phyloP scores from a whole-genome alignment of 1,140 invertebrate species.

The Harpegnathos saltator region DNA sequence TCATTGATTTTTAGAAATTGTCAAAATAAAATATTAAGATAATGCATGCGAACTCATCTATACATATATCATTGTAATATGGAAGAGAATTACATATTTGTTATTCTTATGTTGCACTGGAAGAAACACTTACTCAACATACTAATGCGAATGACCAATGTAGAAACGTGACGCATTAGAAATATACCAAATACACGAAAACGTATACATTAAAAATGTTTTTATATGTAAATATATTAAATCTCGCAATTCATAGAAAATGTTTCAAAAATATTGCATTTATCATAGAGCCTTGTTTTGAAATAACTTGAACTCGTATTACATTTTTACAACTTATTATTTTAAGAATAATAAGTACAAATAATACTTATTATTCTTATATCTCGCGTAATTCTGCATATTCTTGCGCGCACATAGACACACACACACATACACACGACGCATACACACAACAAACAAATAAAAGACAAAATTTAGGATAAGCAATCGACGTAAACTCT shows the following conservation, averaged over 20 bases:
- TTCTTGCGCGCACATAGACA: too few species aligned
- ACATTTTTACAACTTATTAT: conserved; percentile 15
- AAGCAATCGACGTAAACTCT: conserved; percentile 1
- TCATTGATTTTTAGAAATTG: conserved; percentile 24
- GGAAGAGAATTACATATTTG: conserved; percentile 65
- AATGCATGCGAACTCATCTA: conserved; percentile 36
- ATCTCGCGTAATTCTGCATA: background rate
- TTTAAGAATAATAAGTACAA: too few species aligned
- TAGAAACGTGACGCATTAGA: conserved; percentile 39
- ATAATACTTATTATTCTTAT: background rate
- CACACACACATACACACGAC: background rate
- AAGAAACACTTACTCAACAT: conserved; percentile 48
- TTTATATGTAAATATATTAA: conserved; percentile 59
- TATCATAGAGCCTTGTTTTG: conserved; percentile 33
- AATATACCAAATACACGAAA: conserved; percentile 16
- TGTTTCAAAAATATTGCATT: conserved; percentile 61
- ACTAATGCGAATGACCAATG: conserved; percentile 3
- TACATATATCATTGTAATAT: conserved; percentile 43
- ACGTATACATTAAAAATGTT: conserved; percentile 45
- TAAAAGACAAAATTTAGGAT: conserved; percentile 18
- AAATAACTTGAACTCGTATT: conserved; percentile 51
- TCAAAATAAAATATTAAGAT: conserved; percentile 48
- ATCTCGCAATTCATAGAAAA: conserved; percentile 46
- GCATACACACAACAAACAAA: too few species aligned
- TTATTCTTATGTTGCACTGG: conserved; percentile 46